Percentiles rank a stretch among this genome's conserved stretches.
phyloP scores from a whole-genome alignment of 2,797 vertebrate genomes.

The Melanotaenia parkinsoni region DNA sequence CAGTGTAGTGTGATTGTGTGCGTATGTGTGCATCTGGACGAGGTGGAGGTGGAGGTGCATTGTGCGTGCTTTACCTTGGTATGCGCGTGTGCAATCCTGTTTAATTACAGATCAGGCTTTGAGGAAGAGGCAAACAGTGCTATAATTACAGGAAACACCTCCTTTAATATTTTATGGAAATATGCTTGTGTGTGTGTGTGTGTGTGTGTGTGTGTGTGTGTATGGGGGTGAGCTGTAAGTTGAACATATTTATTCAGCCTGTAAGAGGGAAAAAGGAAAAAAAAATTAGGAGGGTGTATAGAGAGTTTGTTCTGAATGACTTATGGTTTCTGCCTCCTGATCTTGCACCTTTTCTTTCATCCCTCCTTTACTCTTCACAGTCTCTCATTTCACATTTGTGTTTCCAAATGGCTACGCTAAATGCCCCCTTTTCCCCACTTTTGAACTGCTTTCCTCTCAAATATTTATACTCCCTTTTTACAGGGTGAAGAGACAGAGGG shows the following conservation, averaged over 20 bases:
- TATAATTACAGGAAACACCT: conserved; percentile 93
- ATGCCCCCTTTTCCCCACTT: conserved; percentile 67
- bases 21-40: conserved; percentile 21
- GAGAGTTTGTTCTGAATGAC: conserved; percentile 41
- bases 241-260: conserved; percentile 60
- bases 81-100: conserved; percentile 86
- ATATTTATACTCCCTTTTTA: conserved; percentile 79
- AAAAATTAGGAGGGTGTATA: conserved; percentile 24
- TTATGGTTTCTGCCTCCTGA: conserved; percentile 34
- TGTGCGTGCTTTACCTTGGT: conserved; percentile 66
- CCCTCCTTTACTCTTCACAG: conserved; percentile 53
- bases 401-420: conserved; percentile 74
- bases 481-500: conserved; percentile 58
- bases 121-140: conserved; percentile 88
- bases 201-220: too few relatives aligned
- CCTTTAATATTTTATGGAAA: conserved; percentile 95
- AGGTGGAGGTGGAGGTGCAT: conserved; percentile 45
- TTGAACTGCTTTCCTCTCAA: conserved; percentile 73
- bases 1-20: conserved; percentile 14
- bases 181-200: conserved; percentile 60
- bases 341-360: conserved; percentile 37
- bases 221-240: conserved; percentile 36
- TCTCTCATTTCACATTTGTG: conserved; percentile 74
- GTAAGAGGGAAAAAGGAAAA: conserved; percentile 42
- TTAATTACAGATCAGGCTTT: conserved; percentile 90